These are phyloP conservation scores for Netelia fuscicornis DNA, from an alignment of 2,888 invertebrate species.

Conservation along the genomic window DNA sequence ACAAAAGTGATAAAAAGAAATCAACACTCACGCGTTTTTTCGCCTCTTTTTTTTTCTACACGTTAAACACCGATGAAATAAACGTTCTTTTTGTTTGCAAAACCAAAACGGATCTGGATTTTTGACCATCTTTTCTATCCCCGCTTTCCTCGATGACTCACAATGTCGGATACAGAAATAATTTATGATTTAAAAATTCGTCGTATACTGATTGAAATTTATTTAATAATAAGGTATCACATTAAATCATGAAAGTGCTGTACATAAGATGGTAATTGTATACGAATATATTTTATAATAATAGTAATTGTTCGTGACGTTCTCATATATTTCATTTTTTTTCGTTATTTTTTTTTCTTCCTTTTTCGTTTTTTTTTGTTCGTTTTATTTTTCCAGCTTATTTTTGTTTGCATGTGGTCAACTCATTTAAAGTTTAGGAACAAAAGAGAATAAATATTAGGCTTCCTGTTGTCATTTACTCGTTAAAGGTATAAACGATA, in stretches of 20 bases:
- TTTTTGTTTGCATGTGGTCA: slow-evolving; percentile 59
- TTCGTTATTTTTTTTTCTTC: slow-evolving; percentile 70
- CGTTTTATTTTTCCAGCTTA: slow-evolving; percentile 68
- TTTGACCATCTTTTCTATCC: slow-evolving; percentile 58
- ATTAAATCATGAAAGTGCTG: slow-evolving; percentile 84
- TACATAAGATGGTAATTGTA: slow-evolving; percentile 78
- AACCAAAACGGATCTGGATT: slow-evolving; percentile 24
- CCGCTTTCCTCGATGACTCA: neutral
- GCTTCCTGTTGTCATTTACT: slow-evolving; percentile 73
- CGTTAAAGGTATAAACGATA: slow-evolving; percentile 76
- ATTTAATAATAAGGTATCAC: slow-evolving; percentile 83
- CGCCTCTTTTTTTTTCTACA: slow-evolving; percentile 29
- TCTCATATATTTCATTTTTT: slow-evolving; percentile 71
- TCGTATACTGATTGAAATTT: slow-evolving; percentile 77
- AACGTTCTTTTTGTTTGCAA: slow-evolving; percentile 34
- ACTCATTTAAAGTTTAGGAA: slow-evolving; percentile 80
- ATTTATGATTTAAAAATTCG: slow-evolving; percentile 63
- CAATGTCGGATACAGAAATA: neutral
- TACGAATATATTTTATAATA: slow-evolving; percentile 73
- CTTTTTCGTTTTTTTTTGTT: slow-evolving; percentile 45
- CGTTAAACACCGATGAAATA: slow-evolving; percentile 54
- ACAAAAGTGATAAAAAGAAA: slow-evolving; percentile 40
- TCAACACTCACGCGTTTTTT: neutral
- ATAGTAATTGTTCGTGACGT: slow-evolving; percentile 74
- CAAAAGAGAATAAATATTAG: slow-evolving; percentile 83